phyloP scores from a whole-genome alignment of 2,888 invertebrate species.

The Drosophila diplacantha region DNA sequence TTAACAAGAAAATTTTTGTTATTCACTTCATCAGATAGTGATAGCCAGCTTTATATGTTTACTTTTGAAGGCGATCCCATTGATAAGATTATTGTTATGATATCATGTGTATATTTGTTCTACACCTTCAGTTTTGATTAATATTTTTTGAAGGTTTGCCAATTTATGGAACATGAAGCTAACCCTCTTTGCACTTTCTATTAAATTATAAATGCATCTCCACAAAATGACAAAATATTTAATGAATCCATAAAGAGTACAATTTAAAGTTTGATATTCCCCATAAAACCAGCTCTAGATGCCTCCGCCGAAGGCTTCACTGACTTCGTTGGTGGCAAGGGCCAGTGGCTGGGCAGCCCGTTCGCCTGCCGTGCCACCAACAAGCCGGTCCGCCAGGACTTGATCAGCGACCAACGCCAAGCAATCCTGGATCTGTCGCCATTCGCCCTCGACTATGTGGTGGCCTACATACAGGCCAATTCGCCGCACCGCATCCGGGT shows the following conservation, averaged over 20 bases:
- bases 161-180: too few relatives aligned
- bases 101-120: neutral
- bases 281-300: slow-evolving; percentile 36
- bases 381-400: slow-evolving; percentile 16
- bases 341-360: slow-evolving; percentile 45
- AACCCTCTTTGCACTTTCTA: too few relatives aligned
- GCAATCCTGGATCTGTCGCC: slow-evolving; percentile 35
- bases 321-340: slow-evolving; percentile 43
- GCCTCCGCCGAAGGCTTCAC: slow-evolving; percentile 45
- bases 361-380: slow-evolving; percentile 37
- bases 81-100: slow-evolving; percentile 2
- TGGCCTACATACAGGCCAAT: slow-evolving; percentile 42
- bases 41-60: too few relatives aligned
- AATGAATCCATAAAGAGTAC: neutral
- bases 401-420: neutral
- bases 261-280: neutral
- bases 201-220: too few relatives aligned
- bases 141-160: too few relatives aligned
- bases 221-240: neutral
- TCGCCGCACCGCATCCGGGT: slow-evolving; percentile 29
- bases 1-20: too few relatives aligned
- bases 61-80: neutral
- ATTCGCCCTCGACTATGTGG: slow-evolving; percentile 39
- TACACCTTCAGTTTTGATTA: neutral
- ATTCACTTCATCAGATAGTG: neutral